Conservation (phyloP, 2,888 invertebrate species). For the Tachystola acroxantha region DNA sequence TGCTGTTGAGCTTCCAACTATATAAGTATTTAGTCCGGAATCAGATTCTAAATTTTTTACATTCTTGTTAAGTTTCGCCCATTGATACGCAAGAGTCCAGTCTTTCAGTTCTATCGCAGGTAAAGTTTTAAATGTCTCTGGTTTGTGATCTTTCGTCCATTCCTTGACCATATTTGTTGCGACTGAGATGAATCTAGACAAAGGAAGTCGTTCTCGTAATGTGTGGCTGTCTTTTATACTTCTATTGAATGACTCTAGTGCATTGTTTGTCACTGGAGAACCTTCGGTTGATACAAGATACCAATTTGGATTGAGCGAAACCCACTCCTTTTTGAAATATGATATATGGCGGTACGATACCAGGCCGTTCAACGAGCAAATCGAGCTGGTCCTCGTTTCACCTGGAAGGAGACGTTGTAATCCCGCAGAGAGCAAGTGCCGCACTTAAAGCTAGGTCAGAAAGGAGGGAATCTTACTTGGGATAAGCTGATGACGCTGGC, state of each 20-base stretch:
- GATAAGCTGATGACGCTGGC: no score
- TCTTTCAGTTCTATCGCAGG: slow-evolving; percentile 12
- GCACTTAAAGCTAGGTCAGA: no score
- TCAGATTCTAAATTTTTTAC: not conserved
- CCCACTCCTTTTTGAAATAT: no score
- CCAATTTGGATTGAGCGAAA: no score
- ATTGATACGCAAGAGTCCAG: slow-evolving; percentile 18
- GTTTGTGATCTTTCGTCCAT: slow-evolving; percentile 13
- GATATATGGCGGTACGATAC: no score
- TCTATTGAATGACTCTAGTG: slow-evolving; percentile 14
- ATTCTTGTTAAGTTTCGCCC: slow-evolving; percentile 10
- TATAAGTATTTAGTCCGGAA: no score
- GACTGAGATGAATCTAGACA: slow-evolving; percentile 16
- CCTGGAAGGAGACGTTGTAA: no score
- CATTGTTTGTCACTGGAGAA: slow-evolving; percentile 7
- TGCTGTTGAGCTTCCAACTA: not conserved
- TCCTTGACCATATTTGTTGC: slow-evolving; percentile 16
- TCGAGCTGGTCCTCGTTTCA: no score
- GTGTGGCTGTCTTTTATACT: slow-evolving; percentile 13
- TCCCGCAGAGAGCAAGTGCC: no score
- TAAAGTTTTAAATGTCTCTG: slow-evolving; percentile 4
- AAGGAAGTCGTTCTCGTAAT: slow-evolving; percentile 15
- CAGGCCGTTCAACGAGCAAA: no score
- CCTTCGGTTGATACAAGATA: no score
- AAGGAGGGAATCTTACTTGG: no score